Percentiles rank a stretch among this genome's conserved stretches.
Evolutionary conservation across 1,140 invertebrate species (phyloP).

Genomic region (Neoseiulus cucumeris): DNA sequence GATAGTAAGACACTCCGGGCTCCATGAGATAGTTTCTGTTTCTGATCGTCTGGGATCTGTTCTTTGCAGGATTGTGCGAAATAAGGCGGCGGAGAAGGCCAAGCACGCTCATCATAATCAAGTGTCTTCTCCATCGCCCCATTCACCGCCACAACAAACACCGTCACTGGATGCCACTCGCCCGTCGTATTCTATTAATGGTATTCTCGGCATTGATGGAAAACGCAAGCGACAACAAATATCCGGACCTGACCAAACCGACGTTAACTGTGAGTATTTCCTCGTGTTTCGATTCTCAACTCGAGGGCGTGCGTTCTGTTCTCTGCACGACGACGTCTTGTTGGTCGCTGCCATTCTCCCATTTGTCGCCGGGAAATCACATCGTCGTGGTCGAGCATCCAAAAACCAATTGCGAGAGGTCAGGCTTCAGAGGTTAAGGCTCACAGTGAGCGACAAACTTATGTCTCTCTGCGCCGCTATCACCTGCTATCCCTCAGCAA

Average conservation of each 20-base stretch:
- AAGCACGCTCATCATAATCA: slow-evolving; percentile 44
- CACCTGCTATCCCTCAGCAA: too few relatives aligned
- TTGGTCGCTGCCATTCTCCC: too few relatives aligned
- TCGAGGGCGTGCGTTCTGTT: too few relatives aligned
- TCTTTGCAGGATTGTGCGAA: slow-evolving; percentile 64
- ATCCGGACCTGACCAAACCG: slow-evolving; percentile 10
- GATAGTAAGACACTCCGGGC: too few relatives aligned
- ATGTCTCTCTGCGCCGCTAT: too few relatives aligned
- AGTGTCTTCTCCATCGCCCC: not conserved
- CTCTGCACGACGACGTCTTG: too few relatives aligned
- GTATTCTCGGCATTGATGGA: slow-evolving; percentile 57
- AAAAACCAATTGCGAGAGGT: too few relatives aligned
- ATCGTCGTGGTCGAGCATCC: too few relatives aligned
- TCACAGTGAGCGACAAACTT: too few relatives aligned
- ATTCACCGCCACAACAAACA: slow-evolving; percentile 23
- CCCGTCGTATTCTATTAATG: slow-evolving; percentile 73
- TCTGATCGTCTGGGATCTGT: slow-evolving; percentile 9
- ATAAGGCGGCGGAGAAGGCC: slow-evolving; percentile 85
- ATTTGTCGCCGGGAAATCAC: too few relatives aligned
- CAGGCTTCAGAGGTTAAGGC: too few relatives aligned
- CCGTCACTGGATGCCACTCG: slow-evolving; percentile 36
- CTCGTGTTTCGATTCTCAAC: too few relatives aligned
- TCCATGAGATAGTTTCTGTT: not conserved
- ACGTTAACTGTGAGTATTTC: slow-evolving; percentile 7
- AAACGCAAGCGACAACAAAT: slow-evolving; percentile 8